Percentiles rank a stretch among this genome's conserved stretches.
phyloP scores from a whole-genome alignment of 1,140 invertebrate genomes.

The Capitella teleta region DNA sequence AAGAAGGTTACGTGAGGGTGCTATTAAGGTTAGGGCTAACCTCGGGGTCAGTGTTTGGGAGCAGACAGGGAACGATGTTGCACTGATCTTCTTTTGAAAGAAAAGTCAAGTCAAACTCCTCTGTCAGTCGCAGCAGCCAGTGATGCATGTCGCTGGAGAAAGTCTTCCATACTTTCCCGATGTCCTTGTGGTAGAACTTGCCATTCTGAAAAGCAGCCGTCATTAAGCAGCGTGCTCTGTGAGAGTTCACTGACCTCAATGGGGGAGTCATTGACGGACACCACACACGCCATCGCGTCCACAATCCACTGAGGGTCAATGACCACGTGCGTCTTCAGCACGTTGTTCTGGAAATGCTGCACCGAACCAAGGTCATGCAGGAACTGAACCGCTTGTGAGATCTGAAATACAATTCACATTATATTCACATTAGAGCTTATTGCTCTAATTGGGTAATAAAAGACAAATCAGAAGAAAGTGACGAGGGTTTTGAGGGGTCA shows the following conservation, averaged over 20 bases:
- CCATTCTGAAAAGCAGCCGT: conserved; percentile 22
- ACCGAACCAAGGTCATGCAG: conserved; percentile 39
- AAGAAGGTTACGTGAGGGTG: not conserved
- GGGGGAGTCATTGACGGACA: conserved; percentile 31
- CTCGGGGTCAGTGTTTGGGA: conserved; percentile 21
- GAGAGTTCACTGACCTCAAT: conserved; percentile 21
- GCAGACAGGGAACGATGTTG: conserved; percentile 37
- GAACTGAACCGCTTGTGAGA: conserved; percentile 30
- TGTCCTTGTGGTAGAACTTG: conserved; percentile 24
- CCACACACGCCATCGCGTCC: conserved; percentile 39
- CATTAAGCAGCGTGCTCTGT: not conserved
- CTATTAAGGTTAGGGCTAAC: not conserved
- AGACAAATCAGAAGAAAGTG: not conserved
- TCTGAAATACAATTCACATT: conserved; percentile 5
- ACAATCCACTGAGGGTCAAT: conserved; percentile 41
- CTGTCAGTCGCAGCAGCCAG: conserved; percentile 37
- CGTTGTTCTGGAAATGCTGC: conserved; percentile 37
- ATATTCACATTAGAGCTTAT: not conserved
- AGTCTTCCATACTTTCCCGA: conserved; percentile 28
- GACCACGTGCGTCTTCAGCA: conserved; percentile 30
- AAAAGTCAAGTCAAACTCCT: conserved; percentile 41
- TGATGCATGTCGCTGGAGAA: conserved; percentile 27
- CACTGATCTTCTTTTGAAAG: conserved; percentile 23
- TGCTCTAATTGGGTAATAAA: not conserved
- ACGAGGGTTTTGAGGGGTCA: not conserved